A percentile compares a stretch with the other conserved stretches of the same genome.
phyloP scores from a whole-genome alignment of 2,113 vertebrate genomes.

The Corynorhinus townsendii region DNA sequence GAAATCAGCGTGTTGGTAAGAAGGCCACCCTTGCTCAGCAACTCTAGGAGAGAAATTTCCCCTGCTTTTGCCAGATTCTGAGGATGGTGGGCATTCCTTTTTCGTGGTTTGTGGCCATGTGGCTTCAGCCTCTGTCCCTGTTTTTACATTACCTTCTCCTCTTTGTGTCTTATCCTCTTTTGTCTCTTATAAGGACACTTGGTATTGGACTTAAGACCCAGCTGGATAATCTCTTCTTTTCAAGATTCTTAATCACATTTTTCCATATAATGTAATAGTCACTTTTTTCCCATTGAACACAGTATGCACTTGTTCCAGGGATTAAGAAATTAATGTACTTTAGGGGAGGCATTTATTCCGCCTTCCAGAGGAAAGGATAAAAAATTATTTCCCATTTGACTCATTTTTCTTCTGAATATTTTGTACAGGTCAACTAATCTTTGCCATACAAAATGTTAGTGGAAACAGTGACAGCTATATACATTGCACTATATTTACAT shows the following conservation, averaged over 20 bases:
- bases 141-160: neutral
- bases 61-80: neutral
- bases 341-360: neutral
- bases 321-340: neutral
- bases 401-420: neutral
- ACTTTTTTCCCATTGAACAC: neutral
- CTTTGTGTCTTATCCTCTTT: neutral
- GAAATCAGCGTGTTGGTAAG: neutral
- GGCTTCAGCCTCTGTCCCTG: neutral
- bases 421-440: neutral
- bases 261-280: neutral
- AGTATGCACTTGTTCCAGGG: neutral
- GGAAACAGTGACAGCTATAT: neutral
- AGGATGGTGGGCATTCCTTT: neutral
- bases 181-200: neutral
- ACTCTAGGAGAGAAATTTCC: neutral
- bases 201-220: neutral
- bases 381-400: neutral
- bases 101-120: neutral
- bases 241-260: neutral
- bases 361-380: neutral
- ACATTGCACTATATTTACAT: neutral
- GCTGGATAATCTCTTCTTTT: neutral
- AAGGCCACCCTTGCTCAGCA: neutral
- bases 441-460: neutral